These are phyloP conservation scores for Eutolmus rufibarbis DNA, from an alignment of 2,888 invertebrate species.

Conservation along the genomic window DNA sequence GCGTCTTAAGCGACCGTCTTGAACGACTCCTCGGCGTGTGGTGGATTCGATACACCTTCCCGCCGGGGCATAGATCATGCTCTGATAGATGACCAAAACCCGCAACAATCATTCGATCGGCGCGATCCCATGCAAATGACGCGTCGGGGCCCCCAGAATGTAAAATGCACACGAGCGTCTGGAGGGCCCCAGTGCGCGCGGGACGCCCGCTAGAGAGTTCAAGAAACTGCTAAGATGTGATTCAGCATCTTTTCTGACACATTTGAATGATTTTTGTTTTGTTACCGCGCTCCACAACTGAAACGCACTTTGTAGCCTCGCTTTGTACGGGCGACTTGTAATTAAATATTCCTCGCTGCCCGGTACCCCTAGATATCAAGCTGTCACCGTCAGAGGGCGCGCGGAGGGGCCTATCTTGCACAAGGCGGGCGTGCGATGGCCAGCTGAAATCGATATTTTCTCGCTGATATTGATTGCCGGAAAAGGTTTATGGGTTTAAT, in stretches of 20 bases:
- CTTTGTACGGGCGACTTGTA: slow-evolving; percentile 26
- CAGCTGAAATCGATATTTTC: slow-evolving; percentile 15
- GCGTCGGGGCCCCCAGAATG: not conserved
- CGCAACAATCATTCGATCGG: slow-evolving; percentile 5
- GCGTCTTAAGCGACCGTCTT: not conserved
- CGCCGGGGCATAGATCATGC: slow-evolving; percentile 12
- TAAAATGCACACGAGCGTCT: not conserved
- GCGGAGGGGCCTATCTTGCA: not conserved
- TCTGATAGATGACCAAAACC: not conserved
- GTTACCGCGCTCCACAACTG: slow-evolving; percentile 36
- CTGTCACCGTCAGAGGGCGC: not conserved
- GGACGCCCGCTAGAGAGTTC: slow-evolving; percentile 25
- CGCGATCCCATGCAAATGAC: slow-evolving; percentile 18
- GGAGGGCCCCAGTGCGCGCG: not conserved
- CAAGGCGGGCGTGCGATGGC: not conserved
- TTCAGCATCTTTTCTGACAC: slow-evolving; percentile 21
- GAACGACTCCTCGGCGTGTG: not conserved
- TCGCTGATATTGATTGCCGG: not conserved
- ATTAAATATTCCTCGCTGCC: slow-evolving; percentile 15
- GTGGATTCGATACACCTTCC: slow-evolving; percentile 23
- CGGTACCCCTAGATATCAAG: not conserved
- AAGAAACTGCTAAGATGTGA: slow-evolving; percentile 40
- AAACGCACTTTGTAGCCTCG: slow-evolving; percentile 23
- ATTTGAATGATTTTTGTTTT: slow-evolving; percentile 39
- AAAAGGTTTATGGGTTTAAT: not conserved